Evolutionary conservation across 2,797 vertebrate genomes (phyloP).

Genomic region (Myiotriccus ornatus): DNA sequence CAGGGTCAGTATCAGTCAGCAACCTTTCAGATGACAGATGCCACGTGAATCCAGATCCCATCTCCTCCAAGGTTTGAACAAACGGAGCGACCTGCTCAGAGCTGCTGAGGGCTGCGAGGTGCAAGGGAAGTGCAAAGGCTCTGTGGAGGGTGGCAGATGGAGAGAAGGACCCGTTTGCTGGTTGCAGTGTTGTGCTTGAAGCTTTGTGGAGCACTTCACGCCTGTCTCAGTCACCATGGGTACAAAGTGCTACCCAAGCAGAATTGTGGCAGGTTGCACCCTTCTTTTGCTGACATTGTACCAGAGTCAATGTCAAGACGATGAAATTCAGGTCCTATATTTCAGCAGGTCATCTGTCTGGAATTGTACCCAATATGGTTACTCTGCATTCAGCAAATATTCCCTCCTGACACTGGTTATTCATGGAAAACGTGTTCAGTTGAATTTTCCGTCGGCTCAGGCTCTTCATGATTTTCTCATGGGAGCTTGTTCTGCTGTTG

Average conservation of each 20-base stretch:
- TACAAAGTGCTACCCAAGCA: background rate
- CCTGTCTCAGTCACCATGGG: background rate
- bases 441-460: background rate
- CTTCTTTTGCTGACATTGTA: background rate
- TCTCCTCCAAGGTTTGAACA: background rate
- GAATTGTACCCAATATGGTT: background rate
- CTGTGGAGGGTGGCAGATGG: conserved; percentile 7
- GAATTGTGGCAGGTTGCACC: background rate
- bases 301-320: background rate
- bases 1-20: background rate
- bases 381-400: background rate
- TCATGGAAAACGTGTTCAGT: background rate
- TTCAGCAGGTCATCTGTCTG: background rate
- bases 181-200: background rate
- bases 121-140: background rate
- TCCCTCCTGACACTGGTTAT: background rate
- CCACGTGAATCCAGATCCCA: background rate
- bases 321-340: background rate
- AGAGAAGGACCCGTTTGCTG: background rate
- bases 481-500: background rate
- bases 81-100: background rate
- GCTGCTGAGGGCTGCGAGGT: background rate
- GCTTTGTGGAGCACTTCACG: background rate
- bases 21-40: background rate
- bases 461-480: background rate